These are phyloP conservation scores for Rousettus leschenaultii DNA, from an alignment of 2,113 vertebrate genomes.

Conservation along the genomic window DNA sequence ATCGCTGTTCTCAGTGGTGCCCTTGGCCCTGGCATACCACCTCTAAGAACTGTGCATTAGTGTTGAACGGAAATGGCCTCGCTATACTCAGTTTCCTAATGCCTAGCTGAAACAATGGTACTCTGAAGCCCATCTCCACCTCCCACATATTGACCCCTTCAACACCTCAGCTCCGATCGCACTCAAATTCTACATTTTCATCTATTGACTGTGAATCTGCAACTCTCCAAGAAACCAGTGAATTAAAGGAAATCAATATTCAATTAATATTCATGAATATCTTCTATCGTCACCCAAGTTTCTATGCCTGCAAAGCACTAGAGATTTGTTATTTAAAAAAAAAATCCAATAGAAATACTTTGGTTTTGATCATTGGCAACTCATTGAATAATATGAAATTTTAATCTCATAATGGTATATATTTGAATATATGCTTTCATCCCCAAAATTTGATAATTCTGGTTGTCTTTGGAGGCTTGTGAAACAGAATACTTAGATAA, in stretches of 20 bases:
- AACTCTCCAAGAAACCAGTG: not conserved
- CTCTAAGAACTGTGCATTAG: not conserved
- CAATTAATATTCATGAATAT: not conserved
- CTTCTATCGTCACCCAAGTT: not conserved
- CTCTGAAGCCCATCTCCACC: not conserved
- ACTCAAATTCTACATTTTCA: not conserved
- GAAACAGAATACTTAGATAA: not conserved
- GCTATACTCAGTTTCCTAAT: not conserved
- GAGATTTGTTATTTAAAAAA: not conserved
- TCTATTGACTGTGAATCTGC: not conserved
- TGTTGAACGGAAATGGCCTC: not conserved
- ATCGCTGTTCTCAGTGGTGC: not conserved
- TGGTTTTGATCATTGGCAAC: not conserved
- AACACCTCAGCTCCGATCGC: not conserved
- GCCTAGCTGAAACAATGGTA: not conserved
- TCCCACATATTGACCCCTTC: not conserved
- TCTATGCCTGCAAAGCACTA: not conserved
- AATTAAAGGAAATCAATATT: constrained; percentile 27
- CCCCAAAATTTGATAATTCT: not conserved
- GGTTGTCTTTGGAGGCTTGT: not conserved
- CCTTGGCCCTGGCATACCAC: not conserved
- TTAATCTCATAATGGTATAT: not conserved
- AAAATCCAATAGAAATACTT: not conserved
- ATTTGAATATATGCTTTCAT: not conserved
- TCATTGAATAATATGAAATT: not conserved